These are phyloP conservation scores for Tretioscincus oriximinensis DNA, from an alignment of 2,113 vertebrate species.

Conservation along the genomic window DNA sequence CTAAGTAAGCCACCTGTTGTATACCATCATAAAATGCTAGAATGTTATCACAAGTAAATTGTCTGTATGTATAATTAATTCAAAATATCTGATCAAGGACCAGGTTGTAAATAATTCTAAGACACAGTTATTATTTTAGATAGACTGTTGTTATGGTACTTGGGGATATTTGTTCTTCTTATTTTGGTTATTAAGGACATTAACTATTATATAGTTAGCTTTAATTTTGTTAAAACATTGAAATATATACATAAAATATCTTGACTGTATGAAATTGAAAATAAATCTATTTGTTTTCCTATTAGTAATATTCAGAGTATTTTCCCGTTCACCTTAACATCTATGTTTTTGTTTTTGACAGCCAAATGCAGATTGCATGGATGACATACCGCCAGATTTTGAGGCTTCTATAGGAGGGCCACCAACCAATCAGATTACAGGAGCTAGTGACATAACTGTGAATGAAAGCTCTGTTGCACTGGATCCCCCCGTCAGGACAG, in stretches of 20 bases:
- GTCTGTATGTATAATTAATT: background rate
- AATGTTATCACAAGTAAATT: background rate
- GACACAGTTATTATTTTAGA: background rate
- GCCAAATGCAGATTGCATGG: constrained; percentile 88
- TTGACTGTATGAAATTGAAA: background rate
- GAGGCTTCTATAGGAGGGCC: constrained; percentile 84
- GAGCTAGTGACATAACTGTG: constrained; percentile 86
- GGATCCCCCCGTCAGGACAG: constrained; percentile 76
- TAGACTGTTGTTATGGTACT: background rate
- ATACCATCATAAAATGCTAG: background rate
- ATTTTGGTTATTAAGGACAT: background rate
- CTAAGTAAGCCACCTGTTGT: background rate
- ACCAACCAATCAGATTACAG: constrained; percentile 85
- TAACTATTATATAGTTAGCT: background rate
- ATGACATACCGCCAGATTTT: constrained; percentile 87
- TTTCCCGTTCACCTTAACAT: background rate
- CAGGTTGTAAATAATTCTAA: background rate
- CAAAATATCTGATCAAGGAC: background rate
- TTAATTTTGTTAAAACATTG: background rate
- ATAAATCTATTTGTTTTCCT: background rate
- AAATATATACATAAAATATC: background rate
- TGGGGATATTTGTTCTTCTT: no score
- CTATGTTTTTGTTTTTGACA: constrained; percentile 54
- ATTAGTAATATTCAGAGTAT: background rate
- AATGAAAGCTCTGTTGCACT: constrained; percentile 90